Conservation (phyloP, 2,888 invertebrate genomes). For the Sesia apiformis region DNA sequence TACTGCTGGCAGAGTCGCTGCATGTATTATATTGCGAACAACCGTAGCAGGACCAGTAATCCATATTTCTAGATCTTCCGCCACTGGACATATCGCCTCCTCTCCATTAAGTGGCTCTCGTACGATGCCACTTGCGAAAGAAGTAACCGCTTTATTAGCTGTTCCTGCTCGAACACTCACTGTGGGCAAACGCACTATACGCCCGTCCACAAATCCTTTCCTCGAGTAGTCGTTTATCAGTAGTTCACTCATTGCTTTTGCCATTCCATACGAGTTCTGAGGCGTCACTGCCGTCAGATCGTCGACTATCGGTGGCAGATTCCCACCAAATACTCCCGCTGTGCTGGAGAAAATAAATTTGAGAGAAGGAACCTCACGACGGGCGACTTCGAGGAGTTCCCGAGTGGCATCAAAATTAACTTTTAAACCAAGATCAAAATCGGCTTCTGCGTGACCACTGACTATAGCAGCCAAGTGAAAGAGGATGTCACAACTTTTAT, state of each 20-base stretch:
- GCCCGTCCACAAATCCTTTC: slow-evolving; percentile 46
- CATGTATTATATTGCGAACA: slow-evolving; percentile 38
- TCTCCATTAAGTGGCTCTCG: slow-evolving; percentile 47
- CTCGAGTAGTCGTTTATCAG: slow-evolving; percentile 51
- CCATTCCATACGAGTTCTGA: slow-evolving; percentile 51
- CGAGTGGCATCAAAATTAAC: slow-evolving; percentile 56
- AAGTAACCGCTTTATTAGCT: slow-evolving; percentile 55
- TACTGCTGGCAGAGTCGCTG: slow-evolving; percentile 26
- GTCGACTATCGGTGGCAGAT: slow-evolving; percentile 29
- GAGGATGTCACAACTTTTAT: slow-evolving; percentile 26
- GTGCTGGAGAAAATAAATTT: slow-evolving; percentile 50
- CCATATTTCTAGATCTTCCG: slow-evolving; percentile 36
- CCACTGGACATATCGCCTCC: slow-evolving; percentile 36
- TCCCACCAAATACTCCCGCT: slow-evolving; percentile 46
- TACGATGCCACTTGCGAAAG: slow-evolving; percentile 54
- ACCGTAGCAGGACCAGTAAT: slow-evolving; percentile 41
- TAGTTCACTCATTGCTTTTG: slow-evolving; percentile 54
- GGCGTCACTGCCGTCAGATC: slow-evolving; percentile 44
- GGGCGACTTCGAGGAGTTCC: slow-evolving; percentile 38
- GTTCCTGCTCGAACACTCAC: slow-evolving; percentile 51
- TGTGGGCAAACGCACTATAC: slow-evolving; percentile 47
- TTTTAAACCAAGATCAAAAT: slow-evolving; percentile 49
- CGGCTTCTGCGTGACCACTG: slow-evolving; percentile 52
- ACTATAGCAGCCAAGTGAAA: slow-evolving; percentile 59
- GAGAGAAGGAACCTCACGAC: slow-evolving; percentile 24